phyloP scores from a whole-genome alignment of 2,797 vertebrate genomes.

The Coregonus ussuriensis region DNA sequence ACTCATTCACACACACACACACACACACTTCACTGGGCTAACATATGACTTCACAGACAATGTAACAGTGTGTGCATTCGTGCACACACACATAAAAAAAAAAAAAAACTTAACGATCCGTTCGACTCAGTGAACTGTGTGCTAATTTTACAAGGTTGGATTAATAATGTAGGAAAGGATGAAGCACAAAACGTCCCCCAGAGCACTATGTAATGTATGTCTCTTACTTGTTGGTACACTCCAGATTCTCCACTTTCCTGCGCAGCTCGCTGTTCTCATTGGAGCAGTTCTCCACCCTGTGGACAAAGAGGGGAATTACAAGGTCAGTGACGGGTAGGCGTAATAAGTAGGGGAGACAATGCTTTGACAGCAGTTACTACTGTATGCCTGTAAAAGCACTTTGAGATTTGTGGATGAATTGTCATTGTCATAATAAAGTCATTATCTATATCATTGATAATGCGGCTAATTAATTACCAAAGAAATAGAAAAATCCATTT shows the following conservation, averaged over 20 bases:
- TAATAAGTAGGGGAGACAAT: background rate
- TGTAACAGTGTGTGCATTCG: background rate
- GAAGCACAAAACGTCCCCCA: background rate
- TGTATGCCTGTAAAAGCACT: background rate
- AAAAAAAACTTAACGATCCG: background rate
- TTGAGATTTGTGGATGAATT: background rate
- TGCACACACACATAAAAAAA: background rate
- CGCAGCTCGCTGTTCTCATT: constrained; percentile 94
- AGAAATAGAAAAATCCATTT: background rate
- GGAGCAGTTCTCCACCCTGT: constrained; percentile 95
- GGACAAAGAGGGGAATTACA: constrained; percentile 54
- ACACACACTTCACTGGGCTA: background rate
- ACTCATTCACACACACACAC: background rate
- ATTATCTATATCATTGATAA: background rate
- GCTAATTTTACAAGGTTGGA: background rate
- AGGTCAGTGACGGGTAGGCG: constrained; percentile 19
- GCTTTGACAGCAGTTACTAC: background rate
- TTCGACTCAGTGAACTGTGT: background rate
- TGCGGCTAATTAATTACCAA: background rate
- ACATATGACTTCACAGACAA: background rate
- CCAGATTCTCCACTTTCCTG: constrained; percentile 94
- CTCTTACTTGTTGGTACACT: constrained; percentile 92
- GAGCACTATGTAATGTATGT: background rate
- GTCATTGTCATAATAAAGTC: background rate
- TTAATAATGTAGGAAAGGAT: background rate